phyloP scores from a whole-genome alignment of 2,113 vertebrate species.

The Camelus bactrianus region DNA sequence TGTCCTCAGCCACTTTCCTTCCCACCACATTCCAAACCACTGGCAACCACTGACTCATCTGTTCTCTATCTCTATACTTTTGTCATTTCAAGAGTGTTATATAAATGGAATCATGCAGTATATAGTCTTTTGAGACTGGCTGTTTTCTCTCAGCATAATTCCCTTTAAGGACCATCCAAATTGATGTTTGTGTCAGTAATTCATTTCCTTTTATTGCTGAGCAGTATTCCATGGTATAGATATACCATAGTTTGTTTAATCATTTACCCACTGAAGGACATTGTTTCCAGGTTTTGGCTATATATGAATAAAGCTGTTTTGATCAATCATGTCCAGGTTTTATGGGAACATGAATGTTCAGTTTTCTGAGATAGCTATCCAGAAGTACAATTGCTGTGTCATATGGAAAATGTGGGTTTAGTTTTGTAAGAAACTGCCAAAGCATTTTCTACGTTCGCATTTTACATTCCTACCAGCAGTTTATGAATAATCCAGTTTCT shows the following conservation, averaged over 20 bases:
- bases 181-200: not conserved
- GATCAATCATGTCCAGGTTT: not conserved
- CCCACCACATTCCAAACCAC: not conserved
- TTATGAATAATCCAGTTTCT: constrained; percentile 16
- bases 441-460: not conserved
- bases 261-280: not conserved
- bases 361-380: not conserved
- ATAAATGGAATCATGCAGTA: not conserved
- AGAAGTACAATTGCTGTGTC: not conserved
- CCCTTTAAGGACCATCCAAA: not conserved
- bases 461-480: constrained; percentile 14
- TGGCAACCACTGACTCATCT: not conserved
- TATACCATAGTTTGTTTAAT: not conserved
- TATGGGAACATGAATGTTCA: constrained; percentile 26
- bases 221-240: not conserved
- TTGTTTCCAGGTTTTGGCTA: not conserved
- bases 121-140: not conserved
- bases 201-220: constrained; percentile 22
- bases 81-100: not conserved
- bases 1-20: not conserved
- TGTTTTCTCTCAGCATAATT: not conserved
- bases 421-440: not conserved
- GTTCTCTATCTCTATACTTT: not conserved
- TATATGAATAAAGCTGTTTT: constrained; percentile 3
- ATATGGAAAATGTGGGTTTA: not conserved